These are phyloP conservation scores for Leucopsar rothschildi DNA, from an alignment of 2,113 vertebrate genomes.

Conservation along the genomic window DNA sequence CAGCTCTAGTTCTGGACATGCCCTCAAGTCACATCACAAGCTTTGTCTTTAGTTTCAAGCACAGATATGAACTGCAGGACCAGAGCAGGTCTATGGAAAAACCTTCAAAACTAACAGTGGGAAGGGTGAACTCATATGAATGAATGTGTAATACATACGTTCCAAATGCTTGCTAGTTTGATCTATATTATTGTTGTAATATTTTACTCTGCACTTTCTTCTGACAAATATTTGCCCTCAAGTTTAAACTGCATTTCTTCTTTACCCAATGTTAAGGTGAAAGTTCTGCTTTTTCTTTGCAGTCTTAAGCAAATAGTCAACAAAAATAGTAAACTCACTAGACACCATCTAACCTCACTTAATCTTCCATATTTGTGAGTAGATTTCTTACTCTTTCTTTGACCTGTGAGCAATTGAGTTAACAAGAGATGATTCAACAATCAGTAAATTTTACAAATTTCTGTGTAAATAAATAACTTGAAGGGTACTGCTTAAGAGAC, in stretches of 20 bases:
- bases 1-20: neutral
- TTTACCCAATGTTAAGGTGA: neutral
- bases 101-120: neutral
- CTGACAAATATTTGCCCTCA: neutral
- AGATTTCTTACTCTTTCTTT: slow-evolving; percentile 4
- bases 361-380: neutral
- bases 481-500: neutral
- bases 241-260: neutral
- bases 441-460: slow-evolving; percentile 13
- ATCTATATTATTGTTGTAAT: neutral
- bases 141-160: neutral
- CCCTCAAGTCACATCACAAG: neutral
- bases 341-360: neutral
- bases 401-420: slow-evolving; percentile 27
- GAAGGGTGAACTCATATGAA: neutral
- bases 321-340: neutral
- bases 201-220: neutral
- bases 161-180: neutral
- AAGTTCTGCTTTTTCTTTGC: neutral
- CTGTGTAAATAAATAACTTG: neutral
- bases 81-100: neutral
- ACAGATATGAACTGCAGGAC: neutral
- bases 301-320: neutral
- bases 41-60: neutral
- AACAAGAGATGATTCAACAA: neutral